Conservation (phyloP, 2,113 vertebrate genomes). For the Xyliphius kryptos region DNA sequence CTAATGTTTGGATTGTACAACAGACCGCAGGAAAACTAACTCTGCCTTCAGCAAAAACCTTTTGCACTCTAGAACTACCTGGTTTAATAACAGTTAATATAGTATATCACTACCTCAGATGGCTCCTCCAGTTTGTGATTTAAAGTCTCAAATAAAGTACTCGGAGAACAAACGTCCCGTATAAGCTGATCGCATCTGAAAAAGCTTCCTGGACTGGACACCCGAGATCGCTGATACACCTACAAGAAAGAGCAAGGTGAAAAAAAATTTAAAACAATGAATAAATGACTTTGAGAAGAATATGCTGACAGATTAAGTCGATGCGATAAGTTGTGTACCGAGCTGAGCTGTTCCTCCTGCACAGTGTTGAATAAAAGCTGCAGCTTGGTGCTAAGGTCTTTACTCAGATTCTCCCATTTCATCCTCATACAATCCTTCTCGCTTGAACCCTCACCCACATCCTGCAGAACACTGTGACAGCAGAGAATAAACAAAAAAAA, state of each 20-base stretch:
- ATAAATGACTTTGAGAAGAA: too few relatives aligned
- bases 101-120: conserved; percentile 58
- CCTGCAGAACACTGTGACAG: conserved; percentile 56
- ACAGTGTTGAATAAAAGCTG: conserved; percentile 75
- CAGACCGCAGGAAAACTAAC: too few relatives aligned
- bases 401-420: conserved; percentile 88
- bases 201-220: conserved; percentile 70
- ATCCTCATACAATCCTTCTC: conserved; percentile 75
- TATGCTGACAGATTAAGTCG: too few relatives aligned
- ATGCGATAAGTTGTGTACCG: too few relatives aligned
- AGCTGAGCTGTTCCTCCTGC: conserved; percentile 77
- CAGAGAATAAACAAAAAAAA: too few relatives aligned
- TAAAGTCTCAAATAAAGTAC: conserved; percentile 70
- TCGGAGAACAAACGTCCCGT: conserved; percentile 67
- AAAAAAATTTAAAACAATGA: too few relatives aligned
- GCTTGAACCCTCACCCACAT: too few relatives aligned
- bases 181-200: conserved; percentile 64
- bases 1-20: too few relatives aligned
- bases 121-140: conserved; percentile 73
- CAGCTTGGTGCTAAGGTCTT: conserved; percentile 82
- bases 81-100: too few relatives aligned
- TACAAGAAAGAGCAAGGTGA: too few relatives aligned
- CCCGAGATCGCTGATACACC: conserved; percentile 76
- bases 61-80: too few relatives aligned
- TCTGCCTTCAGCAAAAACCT: too few relatives aligned